A percentile compares a stretch with the other conserved stretches of the same genome.
These are phyloP conservation scores for Drosophila atripex DNA, from an alignment of 2,888 invertebrate species.

Conservation along the genomic window DNA sequence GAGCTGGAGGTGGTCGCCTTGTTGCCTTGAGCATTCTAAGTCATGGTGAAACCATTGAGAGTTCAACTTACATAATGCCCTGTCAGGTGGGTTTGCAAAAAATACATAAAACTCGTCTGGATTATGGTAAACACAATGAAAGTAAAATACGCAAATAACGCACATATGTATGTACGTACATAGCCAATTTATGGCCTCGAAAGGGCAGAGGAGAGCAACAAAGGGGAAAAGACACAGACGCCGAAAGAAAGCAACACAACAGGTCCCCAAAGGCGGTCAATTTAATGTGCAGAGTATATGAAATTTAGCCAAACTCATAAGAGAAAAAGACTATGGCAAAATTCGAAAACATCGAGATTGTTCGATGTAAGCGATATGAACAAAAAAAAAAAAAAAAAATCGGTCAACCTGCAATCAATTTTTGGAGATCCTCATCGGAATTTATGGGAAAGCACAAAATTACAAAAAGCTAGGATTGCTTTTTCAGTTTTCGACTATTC, in stretches of 20 bases:
- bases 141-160: constrained; percentile 22
- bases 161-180: constrained; percentile 17
- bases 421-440: not conserved
- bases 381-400: not conserved
- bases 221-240: constrained; percentile 10
- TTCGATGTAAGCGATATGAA: not conserved
- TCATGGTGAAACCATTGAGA: constrained; percentile 41
- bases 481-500: too few species aligned
- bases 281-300: constrained; percentile 64
- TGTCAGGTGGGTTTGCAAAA: constrained; percentile 38
- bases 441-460: not conserved
- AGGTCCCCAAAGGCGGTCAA: constrained; percentile 37
- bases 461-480: not conserved
- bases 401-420: constrained; percentile 1
- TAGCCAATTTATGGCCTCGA: constrained; percentile 42
- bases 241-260: constrained; percentile 21
- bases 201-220: constrained; percentile 29
- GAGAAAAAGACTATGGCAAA: constrained; percentile 6
- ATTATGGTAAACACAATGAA: constrained; percentile 36
- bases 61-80: constrained; percentile 51
- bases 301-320: constrained; percentile 15
- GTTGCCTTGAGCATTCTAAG: constrained; percentile 54
- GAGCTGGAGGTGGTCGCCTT: not conserved
- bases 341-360: constrained; percentile 2
- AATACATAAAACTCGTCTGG: constrained; percentile 33